Evolutionary conservation across 64 coral and sea anemone genomes (phyloP), one percentile per base, ranked within the genome.

Genomic region (Hydrozoanthus tunicans): DNA sequence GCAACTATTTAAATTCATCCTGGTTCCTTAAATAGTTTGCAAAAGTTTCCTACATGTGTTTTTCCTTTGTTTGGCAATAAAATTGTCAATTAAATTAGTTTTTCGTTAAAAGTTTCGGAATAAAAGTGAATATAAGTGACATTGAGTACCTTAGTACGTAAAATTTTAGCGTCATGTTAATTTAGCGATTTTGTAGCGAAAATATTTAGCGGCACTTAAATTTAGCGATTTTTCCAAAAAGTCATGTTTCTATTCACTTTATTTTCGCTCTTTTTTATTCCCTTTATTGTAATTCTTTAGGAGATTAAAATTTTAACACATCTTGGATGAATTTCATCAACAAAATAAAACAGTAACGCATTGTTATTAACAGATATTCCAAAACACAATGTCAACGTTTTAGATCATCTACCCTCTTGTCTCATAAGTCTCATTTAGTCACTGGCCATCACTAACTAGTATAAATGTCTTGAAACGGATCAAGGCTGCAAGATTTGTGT

Each of bases 401-500:
- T 76, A 13, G 24, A 76, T 76, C 73, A 51, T 76, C 73, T 76
- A 51, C 51, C 25, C 73, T 76, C 73, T 76, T 76, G 25, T 43
- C 4, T 76, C 73, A 6, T 76, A 77, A 77, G 74, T 77, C 32
- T 77, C 74, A 77, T 77, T 53, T 14, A 77, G 65, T 77, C 74
- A 77, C 74, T 77, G 74, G 74, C 51, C 74, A 54, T 77, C 74
- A 77, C 78, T 62, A 26, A 60, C 24, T 75, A 76, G 79, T 55
- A 64, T 74, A 88, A 89, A 85, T 77, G 64, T 93, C 83, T 80
- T 93, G 64, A 93, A 61, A 80, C 26, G 73, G 81, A 68, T 85
- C 83, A 93, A 89, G 83, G 91, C 75, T 62, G 83, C 78, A 93
- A n/a, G 51, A 80, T 84, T 93, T 93, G 61, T 71, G 53, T 80